Conservation (phyloP, 2,888 invertebrate genomes). For the Tetragnatha montana region DNA sequence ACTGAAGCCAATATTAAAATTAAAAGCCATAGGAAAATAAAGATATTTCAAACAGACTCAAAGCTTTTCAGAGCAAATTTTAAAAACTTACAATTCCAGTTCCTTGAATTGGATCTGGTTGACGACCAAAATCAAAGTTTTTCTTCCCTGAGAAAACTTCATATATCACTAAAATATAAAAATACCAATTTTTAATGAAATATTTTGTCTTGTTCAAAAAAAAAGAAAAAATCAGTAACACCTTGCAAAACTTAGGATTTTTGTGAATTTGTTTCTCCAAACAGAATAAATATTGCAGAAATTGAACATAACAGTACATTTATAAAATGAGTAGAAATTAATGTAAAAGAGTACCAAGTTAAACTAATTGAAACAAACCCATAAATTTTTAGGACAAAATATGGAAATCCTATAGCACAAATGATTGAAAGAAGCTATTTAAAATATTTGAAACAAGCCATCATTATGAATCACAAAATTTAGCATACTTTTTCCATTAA, state of each 20-base stretch:
- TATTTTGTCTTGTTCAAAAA: neutral
- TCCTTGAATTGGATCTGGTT: conserved; percentile 93
- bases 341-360: too few species aligned
- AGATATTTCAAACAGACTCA: neutral
- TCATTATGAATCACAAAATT: conserved; percentile 22
- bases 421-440: neutral
- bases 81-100: conserved; percentile 90
- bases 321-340: too few species aligned
- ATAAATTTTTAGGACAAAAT: too few species aligned
- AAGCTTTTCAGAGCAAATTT: neutral
- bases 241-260: too few species aligned
- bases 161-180: conserved; percentile 82
- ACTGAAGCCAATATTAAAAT: too few species aligned
- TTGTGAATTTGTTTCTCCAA: too few species aligned
- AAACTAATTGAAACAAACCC: too few species aligned
- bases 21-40: neutral
- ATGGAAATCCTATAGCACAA: too few species aligned
- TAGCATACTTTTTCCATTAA: conserved; percentile 91
- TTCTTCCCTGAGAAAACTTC: conserved; percentile 98
- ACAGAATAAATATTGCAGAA: too few species aligned
- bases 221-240: neutral
- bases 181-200: conserved; percentile 10
- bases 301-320: too few species aligned
- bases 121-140: conserved; percentile 96
- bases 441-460: conserved; percentile 10